Percentiles rank a stretch among this genome's conserved stretches.
Conservation (phyloP, 2,797 vertebrate species). For the Melanotaenia maccullochi region DNA sequence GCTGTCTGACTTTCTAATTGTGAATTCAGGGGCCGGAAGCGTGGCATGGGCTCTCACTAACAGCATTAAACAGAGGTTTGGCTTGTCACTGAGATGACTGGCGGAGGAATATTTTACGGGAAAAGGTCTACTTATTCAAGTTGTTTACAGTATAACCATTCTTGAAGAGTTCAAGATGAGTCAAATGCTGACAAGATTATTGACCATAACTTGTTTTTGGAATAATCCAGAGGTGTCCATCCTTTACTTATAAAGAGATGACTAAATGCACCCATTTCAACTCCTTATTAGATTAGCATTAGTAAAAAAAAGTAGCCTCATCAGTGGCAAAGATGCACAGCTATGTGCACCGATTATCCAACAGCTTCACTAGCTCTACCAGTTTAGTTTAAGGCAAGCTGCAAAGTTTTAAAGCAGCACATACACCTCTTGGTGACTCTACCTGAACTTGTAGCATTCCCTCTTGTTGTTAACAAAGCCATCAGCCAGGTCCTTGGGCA, state of each 20-base stretch:
- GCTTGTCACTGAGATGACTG: conserved; percentile 48
- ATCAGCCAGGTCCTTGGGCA: conserved; percentile 90
- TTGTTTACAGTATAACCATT: conserved; percentile 3
- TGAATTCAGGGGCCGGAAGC: conserved; percentile 75
- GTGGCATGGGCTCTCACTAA: conserved; percentile 63
- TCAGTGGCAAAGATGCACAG: no score
- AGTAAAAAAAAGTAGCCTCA: no score
- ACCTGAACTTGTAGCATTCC: conserved; percentile 95
- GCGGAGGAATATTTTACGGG: conserved; percentile 50
- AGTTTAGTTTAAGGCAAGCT: neutral
- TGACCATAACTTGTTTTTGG: neutral
- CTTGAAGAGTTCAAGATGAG: neutral
- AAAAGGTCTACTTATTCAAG: conserved; percentile 26
- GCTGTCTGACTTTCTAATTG: conserved; percentile 70
- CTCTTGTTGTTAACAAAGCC: conserved; percentile 96
- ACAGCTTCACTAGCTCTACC: no score
- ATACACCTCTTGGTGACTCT: neutral
- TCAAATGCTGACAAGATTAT: neutral
- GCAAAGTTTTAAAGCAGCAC: no score
- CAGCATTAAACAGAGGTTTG: conserved; percentile 71
- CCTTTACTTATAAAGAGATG: neutral
- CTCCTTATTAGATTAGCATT: no score
- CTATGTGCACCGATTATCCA: no score
- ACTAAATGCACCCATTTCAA: neutral
- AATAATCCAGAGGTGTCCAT: neutral